phyloP scores from a whole-genome alignment of 2,888 invertebrate species.

The Sarcophaga variegata region DNA sequence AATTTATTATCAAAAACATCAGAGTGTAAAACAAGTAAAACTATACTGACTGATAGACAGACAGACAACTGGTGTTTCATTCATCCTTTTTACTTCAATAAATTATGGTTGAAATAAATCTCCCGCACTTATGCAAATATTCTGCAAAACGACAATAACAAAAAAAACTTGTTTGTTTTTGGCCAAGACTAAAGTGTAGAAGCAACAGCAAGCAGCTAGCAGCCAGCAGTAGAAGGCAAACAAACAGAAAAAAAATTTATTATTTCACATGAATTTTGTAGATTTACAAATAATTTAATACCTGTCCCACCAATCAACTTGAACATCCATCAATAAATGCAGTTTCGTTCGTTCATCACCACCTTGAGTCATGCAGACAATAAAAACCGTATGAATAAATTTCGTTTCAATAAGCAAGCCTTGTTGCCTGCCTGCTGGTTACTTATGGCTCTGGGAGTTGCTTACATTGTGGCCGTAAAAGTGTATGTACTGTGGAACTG shows the following conservation, averaged over 20 bases:
- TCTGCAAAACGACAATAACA: background rate
- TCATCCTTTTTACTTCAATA: conserved; percentile 9
- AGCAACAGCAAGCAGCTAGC: background rate
- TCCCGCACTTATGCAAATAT: conserved; percentile 55
- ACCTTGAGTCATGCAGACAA: conserved; percentile 66
- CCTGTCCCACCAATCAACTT: conserved; percentile 66
- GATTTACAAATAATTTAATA: conserved; percentile 68
- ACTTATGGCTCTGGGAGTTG: conserved; percentile 10
- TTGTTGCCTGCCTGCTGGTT: background rate
- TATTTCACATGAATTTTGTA: conserved; percentile 68
- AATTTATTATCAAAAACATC: conserved; percentile 18
- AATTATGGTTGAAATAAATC: conserved; percentile 32
- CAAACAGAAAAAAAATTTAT: conserved; percentile 52
- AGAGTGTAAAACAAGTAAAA: conserved; percentile 11
- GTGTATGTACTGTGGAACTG: no score
- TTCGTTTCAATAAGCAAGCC: conserved; percentile 12
- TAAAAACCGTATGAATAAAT: conserved; percentile 63
- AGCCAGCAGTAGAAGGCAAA: background rate
- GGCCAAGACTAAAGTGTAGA: background rate
- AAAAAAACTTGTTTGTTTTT: background rate
- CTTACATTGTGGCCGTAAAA: background rate
- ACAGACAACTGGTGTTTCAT: background rate
- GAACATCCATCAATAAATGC: conserved; percentile 66
- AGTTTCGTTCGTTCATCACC: conserved; percentile 60
- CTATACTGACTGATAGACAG: background rate